Percentiles rank a stretch among this genome's conserved stretches.
phyloP scores from a whole-genome alignment of 1,140 invertebrate species.

The Drosophila navojoa region DNA sequence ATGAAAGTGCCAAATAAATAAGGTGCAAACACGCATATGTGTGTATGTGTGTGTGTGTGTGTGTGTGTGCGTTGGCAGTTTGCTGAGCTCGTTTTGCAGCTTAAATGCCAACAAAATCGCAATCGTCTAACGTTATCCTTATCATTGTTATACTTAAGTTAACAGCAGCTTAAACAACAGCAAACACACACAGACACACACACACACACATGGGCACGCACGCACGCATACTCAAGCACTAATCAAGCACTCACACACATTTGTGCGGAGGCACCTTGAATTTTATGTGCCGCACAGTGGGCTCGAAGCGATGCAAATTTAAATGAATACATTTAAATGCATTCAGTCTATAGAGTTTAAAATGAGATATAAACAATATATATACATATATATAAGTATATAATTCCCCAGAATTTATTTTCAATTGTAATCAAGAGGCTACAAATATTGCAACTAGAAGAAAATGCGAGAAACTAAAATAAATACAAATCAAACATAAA shows the following conservation, averaged over 20 bases:
- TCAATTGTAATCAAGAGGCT: too few species aligned
- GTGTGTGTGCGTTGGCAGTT: conserved; percentile 2
- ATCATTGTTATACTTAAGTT: conserved; percentile 82
- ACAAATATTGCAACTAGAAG: too few species aligned
- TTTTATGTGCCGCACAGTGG: conserved; percentile 54
- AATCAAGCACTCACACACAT: conserved; percentile 61
- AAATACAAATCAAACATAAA: too few species aligned
- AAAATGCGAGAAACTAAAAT: too few species aligned
- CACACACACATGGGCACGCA: neutral
- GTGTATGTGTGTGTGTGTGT: conserved; percentile 13
- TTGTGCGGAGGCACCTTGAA: conserved; percentile 23
- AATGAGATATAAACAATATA: too few species aligned
- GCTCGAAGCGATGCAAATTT: neutral
- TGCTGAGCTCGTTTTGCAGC: conserved; percentile 40
- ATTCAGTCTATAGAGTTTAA: too few species aligned
- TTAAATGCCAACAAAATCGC: conserved; percentile 58
- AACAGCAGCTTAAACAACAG: conserved; percentile 77
- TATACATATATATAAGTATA: too few species aligned
- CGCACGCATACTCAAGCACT: conserved; percentile 34
- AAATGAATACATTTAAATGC: neutral
- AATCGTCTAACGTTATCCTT: conserved; percentile 74
- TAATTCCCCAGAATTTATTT: too few species aligned
- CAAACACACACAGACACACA: neutral
- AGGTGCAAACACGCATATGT: conserved; percentile 63
- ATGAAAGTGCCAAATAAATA: conserved; percentile 69